Percentiles rank a stretch among this genome's conserved stretches.
phyloP scores from a whole-genome alignment of 2,888 invertebrate species.

The Pristionchus japonicus region DNA sequence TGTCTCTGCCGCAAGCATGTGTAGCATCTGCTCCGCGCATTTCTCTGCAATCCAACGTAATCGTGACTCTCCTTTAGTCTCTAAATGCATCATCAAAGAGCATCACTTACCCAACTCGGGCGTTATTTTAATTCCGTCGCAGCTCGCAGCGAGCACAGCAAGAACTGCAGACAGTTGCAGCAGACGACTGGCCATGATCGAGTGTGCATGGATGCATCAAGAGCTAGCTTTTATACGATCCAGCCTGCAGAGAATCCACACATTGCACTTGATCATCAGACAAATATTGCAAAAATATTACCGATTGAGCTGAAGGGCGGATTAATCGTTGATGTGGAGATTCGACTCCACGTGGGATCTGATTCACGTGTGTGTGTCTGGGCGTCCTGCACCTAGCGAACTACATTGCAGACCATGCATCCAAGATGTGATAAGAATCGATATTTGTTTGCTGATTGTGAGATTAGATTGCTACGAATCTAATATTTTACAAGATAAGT shows the following conservation, averaged over 20 bases:
- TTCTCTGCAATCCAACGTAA: not conserved
- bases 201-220: not conserved
- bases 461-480: no score
- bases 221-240: not conserved
- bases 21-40: not conserved
- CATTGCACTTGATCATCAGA: not conserved
- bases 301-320: not conserved
- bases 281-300: not conserved
- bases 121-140: not conserved
- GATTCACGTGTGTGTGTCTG: no score
- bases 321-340: not conserved
- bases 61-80: not conserved
- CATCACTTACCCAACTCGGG: not conserved
- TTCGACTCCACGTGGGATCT: not conserved
- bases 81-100: not conserved
- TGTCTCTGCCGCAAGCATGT: not conserved
- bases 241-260: not conserved
- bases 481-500: no score
- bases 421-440: no score
- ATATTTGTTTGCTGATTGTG: no score
- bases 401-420: no score
- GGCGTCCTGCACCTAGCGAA: no score
- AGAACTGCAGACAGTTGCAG: not conserved
- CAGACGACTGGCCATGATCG: not conserved
- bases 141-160: not conserved